Base-by-base conservation (phyloP, 2,113 vertebrate genomes). In the Sorex araneus region DNA sequence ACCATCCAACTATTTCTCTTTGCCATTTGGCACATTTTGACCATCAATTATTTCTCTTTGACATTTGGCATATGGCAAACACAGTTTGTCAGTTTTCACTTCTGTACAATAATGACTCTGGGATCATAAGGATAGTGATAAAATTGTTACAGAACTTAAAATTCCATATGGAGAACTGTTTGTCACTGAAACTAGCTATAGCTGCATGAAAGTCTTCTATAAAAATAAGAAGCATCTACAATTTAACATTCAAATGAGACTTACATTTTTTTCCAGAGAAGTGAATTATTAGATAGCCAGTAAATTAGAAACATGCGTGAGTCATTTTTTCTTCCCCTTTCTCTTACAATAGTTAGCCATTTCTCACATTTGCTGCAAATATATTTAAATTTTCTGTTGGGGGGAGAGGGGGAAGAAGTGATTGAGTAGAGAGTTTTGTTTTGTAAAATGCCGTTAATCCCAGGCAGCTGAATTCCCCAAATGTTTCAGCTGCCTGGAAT, bases 391-490 rank as follows among this genome's bases (percentile, higher is more conserved):
- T 50, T 63, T 82, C 25, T 57, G 47, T 67, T 0, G 77, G 8
- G n/a, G 43, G 16, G 57, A 23, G 40, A 69, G 43, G 16, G 57
- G 18, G 40, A 69, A 16, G 75, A 84, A 63, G 69, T 66, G 18
- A 75, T 40, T 76, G 34, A 73, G 23, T 40, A 71, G 34, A 73
- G 23, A 16, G 13, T 34, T 1, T 18, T 73, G 13, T 23, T 23
- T 25, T 25, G 91, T 92, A 40, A 40, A 93, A 91, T 85, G 28
- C 63, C 40, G 23, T 36, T 87, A 78, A 95, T 36, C 60, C 64
- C 25, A 50, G 47, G 80, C 90, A 75, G 81, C 19, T 78, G 57
- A 94, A 95, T 95, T 95, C 74, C 54, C 50, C 88, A 85, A 63
- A 91, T 88, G n/a, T 70, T 93, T 93, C 75, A 67, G 88, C 87